Base-by-base conservation (phyloP, 2,113 vertebrate genomes). In the Phoxinus phoxinus region DNA sequence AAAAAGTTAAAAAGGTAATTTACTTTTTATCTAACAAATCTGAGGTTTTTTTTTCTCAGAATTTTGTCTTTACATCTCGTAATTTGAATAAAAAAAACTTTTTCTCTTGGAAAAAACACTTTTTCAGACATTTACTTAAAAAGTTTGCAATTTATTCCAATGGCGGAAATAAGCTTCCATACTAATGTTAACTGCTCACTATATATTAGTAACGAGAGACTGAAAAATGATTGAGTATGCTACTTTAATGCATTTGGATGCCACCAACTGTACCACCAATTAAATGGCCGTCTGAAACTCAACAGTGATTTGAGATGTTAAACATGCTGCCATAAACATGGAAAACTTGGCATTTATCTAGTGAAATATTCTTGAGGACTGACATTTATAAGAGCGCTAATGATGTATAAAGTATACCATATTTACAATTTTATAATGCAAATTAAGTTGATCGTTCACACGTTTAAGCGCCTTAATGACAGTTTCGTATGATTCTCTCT, bases 331-430 rank as follows among this genome's bases (percentile, higher is more conserved):
- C 72, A 75, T 8, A 46, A 75, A 75, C 23, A 25, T 27, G 72
- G 67, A 27, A n/a, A 75, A 48, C 72, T 48, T 48, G 72, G n/a
- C 72, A 75, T 75, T 75, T 75, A 75, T 75, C n/a, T 75, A 48
- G 7, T 75, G 72, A 75, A 75, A 75, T 75, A 75, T 75, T 75
- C 37, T 23, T 41, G 67, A 41, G 67, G 19, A 48, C n/a, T 75
- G 72, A 75, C 72, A 75, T 75, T 75, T 75, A 75, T 25, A 48
- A 75, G 72, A 8, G 44, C 13, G 3, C 72, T 75, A 75, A 75
- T 75, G 72, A n/a, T 46, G 41, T n/a, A 48, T 75, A 48, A 48
- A 48, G 25, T 75, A 46, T 48, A 75, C 23, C 44, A 44, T 27
- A 75, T 75, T 75, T 75, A n/a, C 44, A 75, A 25, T 75, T 75